Base-by-base conservation (phyloP, 1,140 invertebrate genomes). In the Phymastichus coffea region DNA sequence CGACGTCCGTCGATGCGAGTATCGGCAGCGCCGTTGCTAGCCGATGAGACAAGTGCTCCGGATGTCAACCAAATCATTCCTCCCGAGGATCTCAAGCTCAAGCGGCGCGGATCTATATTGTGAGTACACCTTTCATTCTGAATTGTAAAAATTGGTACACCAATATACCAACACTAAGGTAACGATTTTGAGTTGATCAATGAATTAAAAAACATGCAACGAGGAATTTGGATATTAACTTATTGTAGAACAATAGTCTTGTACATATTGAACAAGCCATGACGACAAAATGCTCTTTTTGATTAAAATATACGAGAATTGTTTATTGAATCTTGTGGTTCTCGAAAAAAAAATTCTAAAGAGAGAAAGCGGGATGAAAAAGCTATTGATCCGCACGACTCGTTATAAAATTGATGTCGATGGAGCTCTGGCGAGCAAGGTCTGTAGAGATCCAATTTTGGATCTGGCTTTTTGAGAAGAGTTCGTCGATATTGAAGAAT, bases 61-160 rank as follows among this genome's bases (percentile, higher is more conserved):
- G 83, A 81, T 63, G 77, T 68, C 22, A 77, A 71, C 22, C 77
- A 84, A 30, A 76, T 87, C 1, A 61, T 72, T 23, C 79, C 80
- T 7, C 89, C 90, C 58, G 89, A 91, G 47, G 89, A 90, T 49
- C 73, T 88, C 43, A 83, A 88, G n/a, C 85, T 84, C 26, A 82
- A 88, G 47, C 84, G 90, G 71, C 82, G 88, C 41, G 88, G 87
- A 23, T 91, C 90, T 23, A 88, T 91, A 72, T 77, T 92, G 90
- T 92, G 76, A 88, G 88, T 87, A 37, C 20, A 53, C 58, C 40
- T 52, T 61, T n/a, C n/a, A n/a, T n/a, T n/a, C n/a, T n/a, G n/a
- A n/a, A n/a, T n/a, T n/a, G n/a, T n/a, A n/a, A n/a, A n/a, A n/a
- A n/a, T n/a, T n/a, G n/a, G n/a, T n/a, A n/a, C n/a, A n/a, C n/a